These are phyloP conservation scores for Sebastes kiyomatsui DNA, from an alignment of 2,797 vertebrate genomes.

Conservation along the genomic window DNA sequence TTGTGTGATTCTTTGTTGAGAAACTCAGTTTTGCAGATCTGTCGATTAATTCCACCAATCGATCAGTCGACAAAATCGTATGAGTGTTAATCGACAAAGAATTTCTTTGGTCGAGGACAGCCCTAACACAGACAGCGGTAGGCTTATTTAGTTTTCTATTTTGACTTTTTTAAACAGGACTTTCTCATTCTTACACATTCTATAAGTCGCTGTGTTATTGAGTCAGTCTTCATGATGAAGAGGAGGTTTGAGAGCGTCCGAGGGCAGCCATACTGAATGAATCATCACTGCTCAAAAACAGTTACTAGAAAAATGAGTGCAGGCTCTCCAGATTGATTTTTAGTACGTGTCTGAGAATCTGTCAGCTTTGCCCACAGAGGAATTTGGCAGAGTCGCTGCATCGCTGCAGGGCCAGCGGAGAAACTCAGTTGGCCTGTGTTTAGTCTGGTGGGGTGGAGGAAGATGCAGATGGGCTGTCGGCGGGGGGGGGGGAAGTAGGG, in stretches of 20 bases:
- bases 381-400: conserved; percentile 35
- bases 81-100: no score
- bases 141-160: not conserved
- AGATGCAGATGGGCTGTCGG: conserved; percentile 48
- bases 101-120: no score
- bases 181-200: not conserved
- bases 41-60: no score
- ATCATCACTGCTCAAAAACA: conserved; percentile 7
- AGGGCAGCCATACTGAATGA: conserved; percentile 25
- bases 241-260: not conserved
- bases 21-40: no score
- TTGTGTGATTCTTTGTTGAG: no score
- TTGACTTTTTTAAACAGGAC: not conserved
- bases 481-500: not conserved
- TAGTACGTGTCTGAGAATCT: conserved; percentile 35
- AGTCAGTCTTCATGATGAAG: not conserved
- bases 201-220: not conserved
- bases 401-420: conserved; percentile 4
- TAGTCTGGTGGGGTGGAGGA: conserved; percentile 38
- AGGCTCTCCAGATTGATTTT: conserved; percentile 46
- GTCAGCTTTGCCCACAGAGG: conserved; percentile 55
- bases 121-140: no score
- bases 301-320: not conserved
- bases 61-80: no score
- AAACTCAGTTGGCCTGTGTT: conserved; percentile 36